Evolutionary conservation across 2,888 invertebrate genomes (phyloP), one percentile per base, ranked within the genome.

Genomic region (Bimastos eiseni): DNA sequence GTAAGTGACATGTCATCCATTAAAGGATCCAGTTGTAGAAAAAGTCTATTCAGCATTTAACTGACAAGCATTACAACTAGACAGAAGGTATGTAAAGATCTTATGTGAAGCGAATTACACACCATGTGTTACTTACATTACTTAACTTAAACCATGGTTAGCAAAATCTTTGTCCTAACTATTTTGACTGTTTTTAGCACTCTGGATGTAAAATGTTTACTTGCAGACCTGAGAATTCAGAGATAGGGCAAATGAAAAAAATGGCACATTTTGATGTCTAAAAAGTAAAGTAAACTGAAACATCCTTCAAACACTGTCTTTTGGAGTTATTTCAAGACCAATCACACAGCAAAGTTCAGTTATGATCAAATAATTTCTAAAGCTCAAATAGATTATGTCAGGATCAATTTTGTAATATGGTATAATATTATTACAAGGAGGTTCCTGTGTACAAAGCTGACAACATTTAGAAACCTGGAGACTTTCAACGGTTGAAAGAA

Each of bases 401-500:
- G 44, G 17, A 44, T 44, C 44, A 11, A 44, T 44, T 44, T 6
- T 49, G 49, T 6, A 21, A 49, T 49, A 49, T 4, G 49, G 49
- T 6, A 49, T 41, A 41, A n/a, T n/a, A n/a, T n/a, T 49, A 24
- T 49, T 49, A 49, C 49, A 49, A 49, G 49, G 24, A 49, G 21
- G 49, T 36, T 33, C 49, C 49, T 4, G 24, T 49, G 49, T 49
- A 21, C 19, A 49, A 70, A 70, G n/a, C 70, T 70, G 70, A 70
- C 30, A 30, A 70, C 70, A 8, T 70, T 70, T 41, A 89, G 34
- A 34, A 49, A 94, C 94, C 94, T 94, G 84, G 94, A 93, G 41
- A 95, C 97, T 96, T 97, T 97, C 94, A 98, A 97, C 0, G 97
- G 97, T 93, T 97, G 97, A 94, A 98, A 97, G 37, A 97, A 95